Evolutionary conservation across 23 tunicate genomes (phyloP).

Genomic region (Styela plicata): DNA sequence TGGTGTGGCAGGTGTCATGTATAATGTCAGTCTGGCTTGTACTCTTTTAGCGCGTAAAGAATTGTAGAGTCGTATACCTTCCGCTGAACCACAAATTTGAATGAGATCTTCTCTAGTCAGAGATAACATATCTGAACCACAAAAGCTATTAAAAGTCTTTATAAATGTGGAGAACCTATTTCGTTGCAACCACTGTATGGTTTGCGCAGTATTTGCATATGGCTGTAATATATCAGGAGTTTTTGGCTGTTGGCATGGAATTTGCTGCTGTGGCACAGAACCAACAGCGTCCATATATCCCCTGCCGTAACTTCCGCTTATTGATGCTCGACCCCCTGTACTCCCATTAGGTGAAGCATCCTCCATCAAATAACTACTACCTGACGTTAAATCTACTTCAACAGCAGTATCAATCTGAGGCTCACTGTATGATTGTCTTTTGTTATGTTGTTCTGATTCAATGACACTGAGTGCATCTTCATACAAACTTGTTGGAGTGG

Average conservation of each 20-base stretch:
- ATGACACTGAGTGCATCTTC: not conserved
- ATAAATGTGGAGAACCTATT: conserved; percentile 58
- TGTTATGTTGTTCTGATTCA: not conserved
- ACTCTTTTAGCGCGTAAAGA: conserved; percentile 57
- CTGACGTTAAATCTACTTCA: conserved; percentile 21
- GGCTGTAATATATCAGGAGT: conserved; percentile 29
- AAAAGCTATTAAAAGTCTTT: conserved; percentile 57
- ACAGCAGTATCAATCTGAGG: conserved; percentile 19
- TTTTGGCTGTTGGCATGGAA: not conserved
- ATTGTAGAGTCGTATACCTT: conserved; percentile 87
- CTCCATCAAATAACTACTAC: conserved; percentile 9
- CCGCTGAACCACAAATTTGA: conserved; percentile 88
- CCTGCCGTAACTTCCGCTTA: not conserved
- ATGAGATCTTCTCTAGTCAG: conserved; percentile 80
- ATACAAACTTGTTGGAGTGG: conserved; percentile 16
- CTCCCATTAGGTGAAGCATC: not conserved
- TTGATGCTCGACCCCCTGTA: not conserved
- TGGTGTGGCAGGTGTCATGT: conserved; percentile 52
- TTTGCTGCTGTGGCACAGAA: not conserved
- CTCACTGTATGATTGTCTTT: conserved; percentile 7
- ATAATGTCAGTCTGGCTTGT: conserved; percentile 70
- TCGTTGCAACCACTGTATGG: conserved; percentile 81
- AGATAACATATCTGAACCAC: conserved; percentile 70
- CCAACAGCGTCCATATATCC: not conserved
- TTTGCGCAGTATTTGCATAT: conserved; percentile 42